Conservation (phyloP, 2,113 vertebrate genomes). For the Ahaetulla prasina region DNA sequence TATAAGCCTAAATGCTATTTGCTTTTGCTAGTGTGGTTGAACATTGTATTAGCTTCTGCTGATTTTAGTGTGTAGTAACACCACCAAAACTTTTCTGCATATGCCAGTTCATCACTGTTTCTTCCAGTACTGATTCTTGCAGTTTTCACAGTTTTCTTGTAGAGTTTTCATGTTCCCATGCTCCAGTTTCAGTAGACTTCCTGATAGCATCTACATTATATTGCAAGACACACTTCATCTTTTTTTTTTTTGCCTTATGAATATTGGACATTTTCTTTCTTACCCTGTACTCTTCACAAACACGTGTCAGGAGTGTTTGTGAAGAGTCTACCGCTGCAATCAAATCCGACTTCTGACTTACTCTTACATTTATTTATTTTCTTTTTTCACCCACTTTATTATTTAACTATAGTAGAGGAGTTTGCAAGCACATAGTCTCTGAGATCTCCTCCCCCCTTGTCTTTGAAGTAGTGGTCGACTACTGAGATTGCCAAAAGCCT, state of each 20-base stretch:
- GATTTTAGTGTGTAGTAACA: neutral
- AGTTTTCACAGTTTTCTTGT: neutral
- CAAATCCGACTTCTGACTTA: neutral
- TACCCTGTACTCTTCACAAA: neutral
- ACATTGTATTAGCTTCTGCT: neutral
- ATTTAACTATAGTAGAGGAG: neutral
- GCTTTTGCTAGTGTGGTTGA: neutral
- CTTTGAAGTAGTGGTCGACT: neutral
- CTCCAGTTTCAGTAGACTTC: neutral
- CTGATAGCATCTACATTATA: neutral
- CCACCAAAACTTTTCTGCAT: neutral
- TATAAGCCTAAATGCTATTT: neutral
- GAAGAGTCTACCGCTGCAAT: neutral
- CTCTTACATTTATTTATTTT: neutral
- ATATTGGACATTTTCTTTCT: neutral
- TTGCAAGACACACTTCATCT: neutral
- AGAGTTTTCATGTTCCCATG: neutral
- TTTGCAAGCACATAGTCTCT: neutral
- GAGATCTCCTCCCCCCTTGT: fast-evolving
- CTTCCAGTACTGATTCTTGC: neutral
- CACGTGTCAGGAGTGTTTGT: too few relatives aligned
- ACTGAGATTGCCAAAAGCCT: neutral
- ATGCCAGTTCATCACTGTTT: neutral
- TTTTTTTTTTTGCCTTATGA: neutral
- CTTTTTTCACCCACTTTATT: neutral